These are phyloP conservation scores for Eptatretus atami DNA, from an alignment of 2,797 vertebrate genomes.

Conservation along the genomic window DNA sequence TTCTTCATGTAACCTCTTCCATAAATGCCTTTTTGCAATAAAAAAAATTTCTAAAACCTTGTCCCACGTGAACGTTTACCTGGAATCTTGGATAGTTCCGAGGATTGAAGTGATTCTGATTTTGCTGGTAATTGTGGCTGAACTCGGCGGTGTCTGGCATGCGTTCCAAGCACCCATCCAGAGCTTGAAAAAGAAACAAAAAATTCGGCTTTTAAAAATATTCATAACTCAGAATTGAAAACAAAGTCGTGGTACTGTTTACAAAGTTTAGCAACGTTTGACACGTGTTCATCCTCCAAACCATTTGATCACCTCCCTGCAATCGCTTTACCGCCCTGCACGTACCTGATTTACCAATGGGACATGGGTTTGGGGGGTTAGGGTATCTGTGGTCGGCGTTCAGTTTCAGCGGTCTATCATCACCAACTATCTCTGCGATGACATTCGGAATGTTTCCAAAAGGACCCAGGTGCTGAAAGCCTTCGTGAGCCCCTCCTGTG, in stretches of 20 bases:
- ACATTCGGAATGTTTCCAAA: not conserved
- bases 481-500: not conserved
- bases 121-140: constrained; percentile 1
- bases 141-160: constrained; percentile 4
- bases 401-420: not conserved
- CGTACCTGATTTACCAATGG: not conserved
- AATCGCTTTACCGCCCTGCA: no score
- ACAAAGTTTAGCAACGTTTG: no score
- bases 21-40: no score
- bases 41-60: no score
- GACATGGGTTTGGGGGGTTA: not conserved
- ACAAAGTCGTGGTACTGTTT: no score
- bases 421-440: not conserved
- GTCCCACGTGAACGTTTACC: no score
- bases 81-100: not conserved
- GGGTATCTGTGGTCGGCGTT: constrained; percentile 1
- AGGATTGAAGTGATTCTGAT: not conserved
- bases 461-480: constrained; percentile 2
- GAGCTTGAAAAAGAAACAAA: not conserved
- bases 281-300: no score
- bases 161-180: constrained; percentile 1
- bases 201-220: no score
- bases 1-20: no score
- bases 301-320: no score
- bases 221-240: no score